These are phyloP conservation scores for Spilosoma lubricipeda DNA, from an alignment of 2,888 invertebrate genomes.

Conservation along the genomic window DNA sequence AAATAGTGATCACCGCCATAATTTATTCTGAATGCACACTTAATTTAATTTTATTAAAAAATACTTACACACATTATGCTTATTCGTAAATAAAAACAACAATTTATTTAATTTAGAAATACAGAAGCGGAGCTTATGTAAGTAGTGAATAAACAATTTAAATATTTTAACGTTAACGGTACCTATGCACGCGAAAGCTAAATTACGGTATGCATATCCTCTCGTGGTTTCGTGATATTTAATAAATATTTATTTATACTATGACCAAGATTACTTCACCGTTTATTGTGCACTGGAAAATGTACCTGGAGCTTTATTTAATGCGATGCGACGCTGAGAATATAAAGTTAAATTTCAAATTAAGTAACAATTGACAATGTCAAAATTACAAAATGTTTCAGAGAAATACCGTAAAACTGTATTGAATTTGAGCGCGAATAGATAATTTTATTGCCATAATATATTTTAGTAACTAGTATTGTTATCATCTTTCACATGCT, in stretches of 20 bases:
- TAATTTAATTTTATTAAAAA: too few species aligned
- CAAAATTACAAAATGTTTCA: conserved; percentile 19
- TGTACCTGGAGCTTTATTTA: conserved; percentile 49
- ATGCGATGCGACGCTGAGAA: conserved; percentile 52
- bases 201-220: conserved; percentile 50
- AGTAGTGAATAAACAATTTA: conserved; percentile 12
- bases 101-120: conserved; percentile 10
- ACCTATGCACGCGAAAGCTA: conserved; percentile 48
- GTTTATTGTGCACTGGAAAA: conserved; percentile 36
- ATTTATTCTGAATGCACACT: too few species aligned
- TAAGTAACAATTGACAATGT: conserved; percentile 7
- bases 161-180: conserved; percentile 51
- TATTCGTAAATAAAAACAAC: neutral
- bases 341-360: conserved; percentile 58
- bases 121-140: conserved; percentile 14
- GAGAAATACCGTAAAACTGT: neutral
- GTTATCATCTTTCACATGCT: neutral
- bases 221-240: conserved; percentile 31
- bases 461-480: neutral
- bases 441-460: neutral
- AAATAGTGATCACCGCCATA: too few species aligned
- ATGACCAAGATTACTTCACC: conserved; percentile 42
- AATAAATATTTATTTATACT: conserved; percentile 48
- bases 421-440: neutral
- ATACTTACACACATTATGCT: too few species aligned